Evolutionary conservation across 2,113 vertebrate species (phyloP).

Genomic region (Thomomys bottae): DNA sequence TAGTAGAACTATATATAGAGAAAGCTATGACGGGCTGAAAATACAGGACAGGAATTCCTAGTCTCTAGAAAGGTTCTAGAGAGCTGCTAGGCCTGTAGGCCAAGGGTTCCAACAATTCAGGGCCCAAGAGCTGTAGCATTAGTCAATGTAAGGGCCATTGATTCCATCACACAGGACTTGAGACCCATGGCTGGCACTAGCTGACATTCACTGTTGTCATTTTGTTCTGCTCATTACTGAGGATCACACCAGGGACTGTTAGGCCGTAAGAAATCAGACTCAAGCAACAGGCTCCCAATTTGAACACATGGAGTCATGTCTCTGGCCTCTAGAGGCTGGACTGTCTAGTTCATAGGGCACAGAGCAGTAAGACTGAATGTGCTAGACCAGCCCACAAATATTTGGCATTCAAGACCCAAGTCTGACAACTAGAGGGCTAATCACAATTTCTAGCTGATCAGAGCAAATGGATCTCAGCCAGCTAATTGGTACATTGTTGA

Average conservation of each 20-base stretch:
- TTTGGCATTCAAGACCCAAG: background rate
- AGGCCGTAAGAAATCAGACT: background rate
- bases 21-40: background rate
- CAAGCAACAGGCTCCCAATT: background rate
- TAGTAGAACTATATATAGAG: background rate
- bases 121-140: background rate
- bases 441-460: background rate
- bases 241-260: background rate
- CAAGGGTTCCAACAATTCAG: background rate
- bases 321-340: background rate
- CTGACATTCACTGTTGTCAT: too few species aligned
- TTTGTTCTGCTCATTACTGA: background rate
- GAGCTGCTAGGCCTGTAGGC: background rate
- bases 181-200: background rate
- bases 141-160: background rate
- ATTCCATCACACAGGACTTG: background rate
- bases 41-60: background rate
- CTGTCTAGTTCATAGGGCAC: background rate
- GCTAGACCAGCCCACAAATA: background rate
- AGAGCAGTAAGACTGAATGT: background rate
- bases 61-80: background rate
- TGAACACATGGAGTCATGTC: background rate
- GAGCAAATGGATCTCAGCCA: background rate
- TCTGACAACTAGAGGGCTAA: background rate
- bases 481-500: background rate